These are phyloP conservation scores for Aptenodytes patagonicus DNA, from an alignment of 2,113 vertebrate species.

Conservation along the genomic window DNA sequence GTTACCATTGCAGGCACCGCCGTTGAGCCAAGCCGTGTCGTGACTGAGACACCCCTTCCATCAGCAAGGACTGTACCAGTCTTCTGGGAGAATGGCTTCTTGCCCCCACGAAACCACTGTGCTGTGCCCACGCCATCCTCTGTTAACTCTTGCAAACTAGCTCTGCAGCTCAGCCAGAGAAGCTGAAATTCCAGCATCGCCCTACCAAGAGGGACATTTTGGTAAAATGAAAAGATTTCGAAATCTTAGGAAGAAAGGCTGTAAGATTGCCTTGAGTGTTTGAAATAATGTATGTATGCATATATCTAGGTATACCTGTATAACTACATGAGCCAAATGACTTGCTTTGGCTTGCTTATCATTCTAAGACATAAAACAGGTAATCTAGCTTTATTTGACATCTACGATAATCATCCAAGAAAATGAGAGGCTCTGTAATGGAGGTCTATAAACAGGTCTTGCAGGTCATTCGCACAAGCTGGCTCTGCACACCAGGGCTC, in stretches of 20 bases:
- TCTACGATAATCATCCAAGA: constrained; percentile 52
- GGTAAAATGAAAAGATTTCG: not conserved
- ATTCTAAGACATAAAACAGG: constrained; percentile 54
- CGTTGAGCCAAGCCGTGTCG: not conserved
- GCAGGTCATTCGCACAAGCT: constrained; percentile 46
- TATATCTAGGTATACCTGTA: constrained; percentile 51
- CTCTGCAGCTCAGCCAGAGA: not conserved
- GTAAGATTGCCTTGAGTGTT: constrained; percentile 48
- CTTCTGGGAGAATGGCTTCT: not conserved
- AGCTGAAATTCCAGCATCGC: not conserved
- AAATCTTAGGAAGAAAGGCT: constrained; percentile 25
- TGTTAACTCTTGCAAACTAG: not conserved
- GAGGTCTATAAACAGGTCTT: constrained; percentile 66
- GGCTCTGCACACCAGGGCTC: constrained; percentile 15
- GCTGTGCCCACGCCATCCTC: not conserved
- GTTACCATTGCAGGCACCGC: not conserved
- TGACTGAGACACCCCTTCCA: not conserved
- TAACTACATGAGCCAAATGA: constrained; percentile 45
- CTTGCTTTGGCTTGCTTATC: constrained; percentile 72
- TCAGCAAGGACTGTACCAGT: not conserved
- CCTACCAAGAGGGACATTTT: not conserved
- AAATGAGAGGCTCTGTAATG: constrained; percentile 52
- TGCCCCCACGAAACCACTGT: not conserved
- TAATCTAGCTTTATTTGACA: constrained; percentile 61
- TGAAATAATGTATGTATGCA: constrained; percentile 49